phyloP scores from a whole-genome alignment of 2,797 vertebrate genomes.

The Gastrophryne carolinensis region DNA sequence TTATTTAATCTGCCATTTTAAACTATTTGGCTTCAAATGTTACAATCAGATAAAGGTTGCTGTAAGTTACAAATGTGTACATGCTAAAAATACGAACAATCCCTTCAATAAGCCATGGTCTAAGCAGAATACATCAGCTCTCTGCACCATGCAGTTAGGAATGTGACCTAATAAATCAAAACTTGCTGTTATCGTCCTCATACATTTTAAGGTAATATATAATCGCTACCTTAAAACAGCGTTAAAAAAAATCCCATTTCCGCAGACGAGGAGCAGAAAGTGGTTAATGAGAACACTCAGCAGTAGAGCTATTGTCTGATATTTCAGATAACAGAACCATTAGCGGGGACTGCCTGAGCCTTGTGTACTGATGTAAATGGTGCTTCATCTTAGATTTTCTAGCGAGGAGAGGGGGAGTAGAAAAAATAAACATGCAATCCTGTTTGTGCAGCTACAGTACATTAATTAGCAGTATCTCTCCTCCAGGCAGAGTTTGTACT shows the following conservation, averaged over 20 bases:
- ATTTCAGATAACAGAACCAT: constrained; percentile 18
- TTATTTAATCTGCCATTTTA: too few species aligned
- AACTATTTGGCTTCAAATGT: too few species aligned
- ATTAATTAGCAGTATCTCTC: constrained; percentile 26
- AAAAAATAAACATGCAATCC: constrained; percentile 5
- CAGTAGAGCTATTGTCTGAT: constrained; percentile 18
- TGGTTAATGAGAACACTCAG: neutral
- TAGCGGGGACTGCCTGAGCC: constrained; percentile 13
- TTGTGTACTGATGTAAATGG: constrained; percentile 26
- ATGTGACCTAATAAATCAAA: neutral
- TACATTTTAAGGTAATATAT: neutral
- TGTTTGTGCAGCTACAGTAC: constrained; percentile 26
- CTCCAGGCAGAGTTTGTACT: constrained; percentile 30
- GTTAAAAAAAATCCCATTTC: neutral
- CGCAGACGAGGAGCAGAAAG: neutral
- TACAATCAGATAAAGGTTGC: too few species aligned
- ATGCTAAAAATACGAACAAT: too few species aligned
- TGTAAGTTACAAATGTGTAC: too few species aligned
- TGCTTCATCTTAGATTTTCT: constrained; percentile 12
- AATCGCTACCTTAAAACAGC: neutral
- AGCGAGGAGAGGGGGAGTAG: neutral
- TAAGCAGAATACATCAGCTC: neutral
- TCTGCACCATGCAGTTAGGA: neutral
- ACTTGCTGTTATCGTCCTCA: neutral
- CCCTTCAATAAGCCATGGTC: neutral